These are phyloP conservation scores for Luperina testacea DNA, from an alignment of 2,888 invertebrate genomes.

Conservation along the genomic window DNA sequence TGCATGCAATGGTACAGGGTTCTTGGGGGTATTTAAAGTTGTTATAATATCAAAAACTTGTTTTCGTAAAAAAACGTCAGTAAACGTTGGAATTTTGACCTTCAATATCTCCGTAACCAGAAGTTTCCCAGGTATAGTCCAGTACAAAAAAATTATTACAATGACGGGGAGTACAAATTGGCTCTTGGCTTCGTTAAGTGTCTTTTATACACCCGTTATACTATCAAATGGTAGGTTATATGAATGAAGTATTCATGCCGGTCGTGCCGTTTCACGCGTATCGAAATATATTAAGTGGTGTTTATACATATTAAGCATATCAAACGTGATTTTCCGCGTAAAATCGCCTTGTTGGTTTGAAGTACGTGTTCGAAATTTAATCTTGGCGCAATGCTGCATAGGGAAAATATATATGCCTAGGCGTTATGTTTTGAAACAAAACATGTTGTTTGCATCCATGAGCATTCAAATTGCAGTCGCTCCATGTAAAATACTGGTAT, in stretches of 20 bases:
- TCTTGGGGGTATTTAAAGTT: too few species aligned
- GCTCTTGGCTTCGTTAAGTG: too few species aligned
- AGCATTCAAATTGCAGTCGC: neutral
- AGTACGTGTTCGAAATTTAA: conserved; percentile 28
- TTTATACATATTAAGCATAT: conserved; percentile 21
- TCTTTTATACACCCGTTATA: neutral
- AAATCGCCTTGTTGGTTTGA: conserved; percentile 12
- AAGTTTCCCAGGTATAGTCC: too few species aligned
- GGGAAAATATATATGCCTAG: conserved; percentile 5
- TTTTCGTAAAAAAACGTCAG: too few species aligned
- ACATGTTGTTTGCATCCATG: neutral
- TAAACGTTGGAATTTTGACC: too few species aligned
- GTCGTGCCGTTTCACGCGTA: conserved; percentile 12
- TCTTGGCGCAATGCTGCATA: conserved; percentile 1
- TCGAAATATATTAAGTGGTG: neutral
- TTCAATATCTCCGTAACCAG: too few species aligned
- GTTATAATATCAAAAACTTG: too few species aligned
- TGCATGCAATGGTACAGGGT: too few species aligned
- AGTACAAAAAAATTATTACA: too few species aligned
- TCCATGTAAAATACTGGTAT: too few species aligned
- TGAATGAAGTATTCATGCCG: neutral
- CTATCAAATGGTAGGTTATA: conserved; percentile 7
- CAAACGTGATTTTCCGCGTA: conserved; percentile 44
- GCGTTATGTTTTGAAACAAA: conserved; percentile 16
- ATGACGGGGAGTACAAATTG: too few species aligned